Conservation (phyloP, 1,140 invertebrate genomes). For the Rhagoletis zephyria region DNA sequence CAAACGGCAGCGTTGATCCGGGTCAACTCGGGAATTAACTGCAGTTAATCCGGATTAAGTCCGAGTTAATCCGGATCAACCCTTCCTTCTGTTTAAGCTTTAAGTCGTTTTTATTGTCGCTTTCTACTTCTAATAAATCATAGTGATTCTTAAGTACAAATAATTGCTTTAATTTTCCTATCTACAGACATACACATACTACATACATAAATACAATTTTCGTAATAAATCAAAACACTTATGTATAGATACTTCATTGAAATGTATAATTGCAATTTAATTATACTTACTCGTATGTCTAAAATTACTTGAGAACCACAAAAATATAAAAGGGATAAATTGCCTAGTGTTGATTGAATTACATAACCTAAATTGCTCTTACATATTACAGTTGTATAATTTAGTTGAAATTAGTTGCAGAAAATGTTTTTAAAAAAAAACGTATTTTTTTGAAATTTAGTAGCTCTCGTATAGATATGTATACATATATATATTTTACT, state of each 20-base stretch:
- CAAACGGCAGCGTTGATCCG: no score
- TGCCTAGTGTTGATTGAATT: constrained; percentile 33
- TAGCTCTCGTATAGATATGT: constrained; percentile 1
- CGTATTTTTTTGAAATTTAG: constrained; percentile 15
- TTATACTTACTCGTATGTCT: constrained; percentile 2
- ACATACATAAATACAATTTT: not conserved
- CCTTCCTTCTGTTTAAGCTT: no score
- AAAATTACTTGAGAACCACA: not conserved
- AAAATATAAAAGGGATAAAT: not conserved
- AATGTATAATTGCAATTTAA: constrained; percentile 22
- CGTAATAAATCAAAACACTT: not conserved
- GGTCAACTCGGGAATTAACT: no score
- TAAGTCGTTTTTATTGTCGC: not conserved
- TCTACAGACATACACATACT: not conserved
- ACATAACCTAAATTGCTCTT: not conserved
- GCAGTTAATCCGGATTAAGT: no score
- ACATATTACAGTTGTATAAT: constrained; percentile 19
- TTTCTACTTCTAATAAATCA: constrained; percentile 1
- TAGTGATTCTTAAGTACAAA: not conserved
- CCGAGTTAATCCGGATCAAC: no score
- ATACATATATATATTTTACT: no score
- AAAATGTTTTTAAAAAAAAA: constrained; percentile 15
- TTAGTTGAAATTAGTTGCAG: constrained; percentile 49
- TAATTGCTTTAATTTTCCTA: not conserved
- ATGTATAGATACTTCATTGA: not conserved